phyloP scores from a whole-genome alignment of 2,888 invertebrate species.

The Drosophila mulleri region DNA sequence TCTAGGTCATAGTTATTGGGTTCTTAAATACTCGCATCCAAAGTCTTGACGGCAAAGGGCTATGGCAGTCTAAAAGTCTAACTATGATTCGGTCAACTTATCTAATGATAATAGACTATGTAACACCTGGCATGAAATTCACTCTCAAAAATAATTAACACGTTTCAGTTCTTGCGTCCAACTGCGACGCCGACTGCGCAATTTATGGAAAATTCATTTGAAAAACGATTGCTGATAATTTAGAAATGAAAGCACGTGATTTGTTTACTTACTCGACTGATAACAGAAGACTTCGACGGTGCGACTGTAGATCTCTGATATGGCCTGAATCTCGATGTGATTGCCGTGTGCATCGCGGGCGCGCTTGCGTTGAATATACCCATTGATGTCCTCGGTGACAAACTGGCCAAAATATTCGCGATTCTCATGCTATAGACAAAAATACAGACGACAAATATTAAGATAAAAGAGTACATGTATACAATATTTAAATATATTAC shows the following conservation, averaged over 20 bases:
- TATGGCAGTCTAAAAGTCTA: neutral
- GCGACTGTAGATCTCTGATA: slow-evolving; percentile 95
- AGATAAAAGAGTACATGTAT: neutral
- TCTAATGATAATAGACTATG: too few species aligned
- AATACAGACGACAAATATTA: neutral
- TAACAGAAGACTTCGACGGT: slow-evolving; percentile 92
- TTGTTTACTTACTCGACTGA: slow-evolving; percentile 77
- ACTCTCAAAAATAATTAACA: neutral
- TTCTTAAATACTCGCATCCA: too few species aligned
- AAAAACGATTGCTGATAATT: neutral
- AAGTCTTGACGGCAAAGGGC: too few species aligned
- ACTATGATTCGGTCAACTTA: neutral
- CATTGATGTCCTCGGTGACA: slow-evolving; percentile 94
- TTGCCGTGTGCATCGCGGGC: slow-evolving; percentile 93
- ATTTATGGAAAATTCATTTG: neutral
- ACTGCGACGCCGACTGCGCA: neutral
- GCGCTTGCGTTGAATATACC: slow-evolving; percentile 92
- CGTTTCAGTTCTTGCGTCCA: neutral
- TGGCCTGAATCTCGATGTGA: slow-evolving; percentile 95
- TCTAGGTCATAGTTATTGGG: too few species aligned
- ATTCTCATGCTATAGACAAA: slow-evolving; percentile 89
- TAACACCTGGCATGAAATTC: neutral
- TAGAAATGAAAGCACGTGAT: neutral
- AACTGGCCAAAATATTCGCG: slow-evolving; percentile 94
- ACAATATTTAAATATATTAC: slow-evolving; percentile 85